Conservation (phyloP, 2,113 vertebrate species). For the Pangasianodon hypophthalmus region DNA sequence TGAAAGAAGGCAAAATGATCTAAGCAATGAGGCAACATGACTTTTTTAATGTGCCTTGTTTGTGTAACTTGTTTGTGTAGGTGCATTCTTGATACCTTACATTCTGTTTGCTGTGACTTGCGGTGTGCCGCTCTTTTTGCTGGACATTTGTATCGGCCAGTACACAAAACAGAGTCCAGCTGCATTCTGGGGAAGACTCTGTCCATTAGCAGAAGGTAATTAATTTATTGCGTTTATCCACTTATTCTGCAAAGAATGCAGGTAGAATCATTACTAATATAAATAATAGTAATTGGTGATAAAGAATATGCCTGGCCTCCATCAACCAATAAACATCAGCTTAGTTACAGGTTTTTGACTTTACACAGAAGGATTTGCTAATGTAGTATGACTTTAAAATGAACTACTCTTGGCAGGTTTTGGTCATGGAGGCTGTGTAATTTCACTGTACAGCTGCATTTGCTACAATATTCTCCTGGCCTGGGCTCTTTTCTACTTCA, state of each 20-base stretch:
- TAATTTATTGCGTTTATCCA: not conserved
- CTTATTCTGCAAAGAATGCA: not conserved
- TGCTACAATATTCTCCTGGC: conserved; percentile 87
- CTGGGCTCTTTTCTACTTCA: conserved; percentile 88
- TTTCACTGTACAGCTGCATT: conserved; percentile 78
- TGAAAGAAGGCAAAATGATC: not conserved
- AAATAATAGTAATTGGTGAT: not conserved
- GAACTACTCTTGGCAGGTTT: conserved; percentile 73
- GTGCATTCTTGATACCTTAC: conserved; percentile 74
- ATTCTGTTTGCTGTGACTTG: conserved; percentile 70
- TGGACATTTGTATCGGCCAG: conserved; percentile 70
- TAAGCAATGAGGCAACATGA: not conserved
- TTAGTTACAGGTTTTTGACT: not conserved
- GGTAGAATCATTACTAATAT: not conserved
- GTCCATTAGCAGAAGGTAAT: conserved; percentile 71
- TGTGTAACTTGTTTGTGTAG: conserved; percentile 52
- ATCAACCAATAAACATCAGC: not conserved
- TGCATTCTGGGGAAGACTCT: conserved; percentile 71
- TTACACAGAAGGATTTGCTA: not conserved
- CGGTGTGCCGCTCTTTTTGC: conserved; percentile 66
- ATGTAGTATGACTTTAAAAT: not conserved
- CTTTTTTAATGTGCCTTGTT: not conserved
- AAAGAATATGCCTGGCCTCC: not conserved
- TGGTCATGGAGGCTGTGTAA: conserved; percentile 82
- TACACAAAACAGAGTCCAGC: conserved; percentile 69